Evolutionary conservation across 2,797 vertebrate species (phyloP).

Genomic region (Tachyglossus aculeatus): DNA sequence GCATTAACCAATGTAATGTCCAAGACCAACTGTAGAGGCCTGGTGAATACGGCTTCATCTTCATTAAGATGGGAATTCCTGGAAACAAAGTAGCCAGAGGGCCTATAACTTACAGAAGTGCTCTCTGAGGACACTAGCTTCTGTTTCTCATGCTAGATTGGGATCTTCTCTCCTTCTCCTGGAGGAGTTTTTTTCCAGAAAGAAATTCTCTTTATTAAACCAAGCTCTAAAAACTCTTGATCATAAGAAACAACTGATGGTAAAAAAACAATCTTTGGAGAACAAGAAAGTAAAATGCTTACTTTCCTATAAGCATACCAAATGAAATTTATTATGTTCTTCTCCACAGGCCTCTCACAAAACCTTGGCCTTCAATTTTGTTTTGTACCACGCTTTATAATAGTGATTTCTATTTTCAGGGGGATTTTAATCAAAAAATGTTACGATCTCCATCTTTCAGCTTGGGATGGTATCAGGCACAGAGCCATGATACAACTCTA

Average conservation of each 20-base stretch:
- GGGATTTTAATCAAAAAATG: background rate
- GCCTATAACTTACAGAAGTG: too few species aligned
- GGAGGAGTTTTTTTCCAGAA: conserved; percentile 13
- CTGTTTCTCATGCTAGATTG: too few species aligned
- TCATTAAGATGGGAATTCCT: too few species aligned
- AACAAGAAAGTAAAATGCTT: background rate
- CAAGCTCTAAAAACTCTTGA: conserved; percentile 3
- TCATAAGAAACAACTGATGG: background rate
- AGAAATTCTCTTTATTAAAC: conserved; percentile 4
- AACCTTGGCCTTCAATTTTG: background rate
- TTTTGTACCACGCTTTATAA: conserved; percentile 19
- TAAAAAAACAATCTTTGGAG: background rate
- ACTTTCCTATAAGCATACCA: conserved; percentile 19
- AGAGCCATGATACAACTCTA: background rate
- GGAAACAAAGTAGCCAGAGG: too few species aligned
- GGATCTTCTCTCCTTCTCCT: too few species aligned
- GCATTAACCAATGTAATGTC: too few species aligned
- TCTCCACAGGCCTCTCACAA: conserved; percentile 23
- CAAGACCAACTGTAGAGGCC: too few species aligned
- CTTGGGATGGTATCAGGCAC: background rate
- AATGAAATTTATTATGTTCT: background rate
- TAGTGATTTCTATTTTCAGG: background rate
- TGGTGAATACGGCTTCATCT: too few species aligned
- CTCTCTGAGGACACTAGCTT: too few species aligned
- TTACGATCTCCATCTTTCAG: background rate